phyloP scores from a whole-genome alignment of 2,113 vertebrate genomes.

The Myotis yumanensis region DNA sequence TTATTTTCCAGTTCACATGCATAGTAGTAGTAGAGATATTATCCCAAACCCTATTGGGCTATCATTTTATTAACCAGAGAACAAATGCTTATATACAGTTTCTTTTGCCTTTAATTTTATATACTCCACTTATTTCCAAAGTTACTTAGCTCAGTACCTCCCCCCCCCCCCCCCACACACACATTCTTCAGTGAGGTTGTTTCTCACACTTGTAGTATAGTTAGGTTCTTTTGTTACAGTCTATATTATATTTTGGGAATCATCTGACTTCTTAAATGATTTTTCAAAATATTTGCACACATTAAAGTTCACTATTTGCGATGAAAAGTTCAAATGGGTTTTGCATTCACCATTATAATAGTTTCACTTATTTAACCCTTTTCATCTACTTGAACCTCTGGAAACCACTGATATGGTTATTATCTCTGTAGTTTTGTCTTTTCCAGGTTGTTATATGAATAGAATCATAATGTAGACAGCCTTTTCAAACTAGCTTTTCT shows the following conservation, averaged over 20 bases:
- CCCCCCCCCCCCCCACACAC: accelerated
- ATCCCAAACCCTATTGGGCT: neutral
- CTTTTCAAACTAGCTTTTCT: neutral
- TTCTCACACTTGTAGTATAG: neutral
- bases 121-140: neutral
- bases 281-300: neutral
- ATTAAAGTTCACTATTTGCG: neutral
- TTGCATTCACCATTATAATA: neutral
- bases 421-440: neutral
- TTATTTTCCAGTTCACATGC: neutral
- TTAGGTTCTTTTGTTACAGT: neutral
- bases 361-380: neutral
- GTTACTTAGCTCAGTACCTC: neutral
- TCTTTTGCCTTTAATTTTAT: neutral
- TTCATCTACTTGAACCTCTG: neutral
- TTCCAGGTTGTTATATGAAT: neutral
- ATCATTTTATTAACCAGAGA: neutral
- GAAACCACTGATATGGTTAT: neutral
- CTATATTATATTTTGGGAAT: neutral
- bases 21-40: neutral
- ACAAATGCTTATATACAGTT: neutral
- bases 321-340: neutral
- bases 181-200: neutral
- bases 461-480: neutral
- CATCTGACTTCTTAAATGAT: neutral